Percentiles rank a stretch among this genome's conserved stretches.
Conservation (phyloP, 2,888 invertebrate genomes). For the Monopis laevigella region DNA sequence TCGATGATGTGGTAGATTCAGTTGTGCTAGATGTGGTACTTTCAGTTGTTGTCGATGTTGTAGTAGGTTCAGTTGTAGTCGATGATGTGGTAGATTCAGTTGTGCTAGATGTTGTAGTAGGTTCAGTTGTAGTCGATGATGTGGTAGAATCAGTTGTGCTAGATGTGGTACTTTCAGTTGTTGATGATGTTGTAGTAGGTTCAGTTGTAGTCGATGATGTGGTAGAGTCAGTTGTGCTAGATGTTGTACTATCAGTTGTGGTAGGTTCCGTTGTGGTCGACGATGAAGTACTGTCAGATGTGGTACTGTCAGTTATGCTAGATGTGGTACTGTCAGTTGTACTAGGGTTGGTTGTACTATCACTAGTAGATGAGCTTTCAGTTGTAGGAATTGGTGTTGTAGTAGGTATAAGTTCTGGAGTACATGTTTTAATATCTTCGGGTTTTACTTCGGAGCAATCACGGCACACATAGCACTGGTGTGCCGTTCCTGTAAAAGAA, state of each 20-base stretch:
- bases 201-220: constrained; percentile 12
- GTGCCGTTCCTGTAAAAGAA: constrained; percentile 26
- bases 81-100: constrained; percentile 11
- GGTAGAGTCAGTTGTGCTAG: constrained; percentile 9
- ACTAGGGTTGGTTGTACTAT: background rate
- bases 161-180: background rate
- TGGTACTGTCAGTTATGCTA: constrained; percentile 7
- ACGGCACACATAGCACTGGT: constrained; percentile 29
- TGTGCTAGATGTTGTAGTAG: constrained; percentile 1
- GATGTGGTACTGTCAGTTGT: constrained; percentile 10
- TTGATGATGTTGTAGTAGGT: constrained; percentile 4
- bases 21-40: constrained; percentile 9
- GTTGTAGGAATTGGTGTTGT: background rate
- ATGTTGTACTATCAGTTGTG: constrained; percentile 1
- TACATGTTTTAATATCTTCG: constrained; percentile 23
- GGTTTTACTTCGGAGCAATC: constrained; percentile 23
- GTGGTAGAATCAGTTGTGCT: constrained; percentile 11
- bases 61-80: constrained; percentile 13
- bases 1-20: background rate
- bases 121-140: background rate
- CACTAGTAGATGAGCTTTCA: background rate
- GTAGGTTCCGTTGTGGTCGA: background rate
- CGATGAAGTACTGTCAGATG: constrained; percentile 2
- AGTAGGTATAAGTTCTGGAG: constrained; percentile 2
- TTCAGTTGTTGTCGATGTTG: constrained; percentile 9